Evolutionary conservation across 1,140 invertebrate genomes (phyloP).

Genomic region (Lasioglossum albipes): DNA sequence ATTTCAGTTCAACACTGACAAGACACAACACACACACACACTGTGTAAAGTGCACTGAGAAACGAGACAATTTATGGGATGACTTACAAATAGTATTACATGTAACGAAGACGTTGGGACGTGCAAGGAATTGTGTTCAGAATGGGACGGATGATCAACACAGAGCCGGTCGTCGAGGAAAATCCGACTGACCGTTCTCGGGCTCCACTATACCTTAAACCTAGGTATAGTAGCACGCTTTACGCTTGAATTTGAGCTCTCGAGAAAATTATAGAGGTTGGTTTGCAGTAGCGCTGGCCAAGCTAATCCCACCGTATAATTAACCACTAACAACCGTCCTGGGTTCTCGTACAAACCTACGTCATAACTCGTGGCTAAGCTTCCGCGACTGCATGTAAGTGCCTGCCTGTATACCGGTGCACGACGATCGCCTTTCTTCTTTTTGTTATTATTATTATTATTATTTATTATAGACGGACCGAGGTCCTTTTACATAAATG

Average conservation of each 20-base stretch:
- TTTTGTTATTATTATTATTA: too few species aligned
- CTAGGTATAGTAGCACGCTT: conserved; percentile 62
- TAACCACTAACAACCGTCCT: conserved; percentile 73
- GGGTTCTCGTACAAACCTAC: conserved; percentile 53
- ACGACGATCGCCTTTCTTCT: too few species aligned
- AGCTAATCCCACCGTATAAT: conserved; percentile 78
- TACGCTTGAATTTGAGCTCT: conserved; percentile 74
- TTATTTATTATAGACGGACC: too few species aligned
- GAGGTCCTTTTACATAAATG: too few species aligned
- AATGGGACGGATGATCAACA: conserved; percentile 52
- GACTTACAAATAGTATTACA: too few species aligned
- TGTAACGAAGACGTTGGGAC: too few species aligned
- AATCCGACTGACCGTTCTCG: conserved; percentile 13
- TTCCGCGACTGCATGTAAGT: conserved; percentile 58
- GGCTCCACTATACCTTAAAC: background rate
- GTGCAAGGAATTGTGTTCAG: background rate
- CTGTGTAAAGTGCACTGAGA: too few species aligned
- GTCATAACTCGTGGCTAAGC: conserved; percentile 73
- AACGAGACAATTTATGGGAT: too few species aligned
- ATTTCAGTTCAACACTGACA: too few species aligned
- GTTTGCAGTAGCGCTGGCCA: conserved; percentile 68
- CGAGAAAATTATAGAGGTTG: conserved; percentile 76
- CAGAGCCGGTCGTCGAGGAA: conserved; percentile 57
- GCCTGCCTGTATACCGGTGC: background rate
- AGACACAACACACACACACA: too few species aligned